Percentiles rank a stretch among this genome's conserved stretches.
Evolutionary conservation across 2,113 vertebrate genomes (phyloP).

Genomic region (Oreocharis arfaki): DNA sequence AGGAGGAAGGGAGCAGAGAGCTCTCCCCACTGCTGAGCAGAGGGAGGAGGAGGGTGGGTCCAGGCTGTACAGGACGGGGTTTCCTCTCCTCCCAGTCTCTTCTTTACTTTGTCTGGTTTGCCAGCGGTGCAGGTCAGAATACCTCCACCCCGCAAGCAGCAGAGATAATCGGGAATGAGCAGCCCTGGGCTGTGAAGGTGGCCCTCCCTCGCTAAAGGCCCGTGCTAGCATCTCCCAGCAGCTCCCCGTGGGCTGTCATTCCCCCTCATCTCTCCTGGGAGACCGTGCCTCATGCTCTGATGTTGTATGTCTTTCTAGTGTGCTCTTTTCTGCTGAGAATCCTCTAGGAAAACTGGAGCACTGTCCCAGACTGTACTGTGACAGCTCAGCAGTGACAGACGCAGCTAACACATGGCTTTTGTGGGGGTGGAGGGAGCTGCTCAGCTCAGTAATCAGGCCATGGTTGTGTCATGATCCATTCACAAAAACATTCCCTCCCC

Average conservation of each 20-base stretch:
- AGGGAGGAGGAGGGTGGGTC: neutral
- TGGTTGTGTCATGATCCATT: neutral
- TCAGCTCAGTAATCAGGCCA: neutral
- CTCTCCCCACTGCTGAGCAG: neutral
- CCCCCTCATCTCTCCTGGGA: neutral
- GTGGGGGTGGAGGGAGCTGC: neutral
- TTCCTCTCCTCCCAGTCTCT: neutral
- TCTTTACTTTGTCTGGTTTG: neutral
- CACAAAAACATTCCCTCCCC: neutral
- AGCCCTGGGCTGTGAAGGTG: neutral
- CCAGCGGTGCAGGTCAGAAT: neutral
- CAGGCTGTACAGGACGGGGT: neutral
- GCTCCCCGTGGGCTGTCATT: neutral
- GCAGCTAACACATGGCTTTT: neutral
- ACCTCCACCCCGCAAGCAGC: neutral
- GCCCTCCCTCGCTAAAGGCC: neutral
- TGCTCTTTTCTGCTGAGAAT: conserved; percentile 1
- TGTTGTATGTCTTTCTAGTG: neutral
- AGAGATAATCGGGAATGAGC: neutral
- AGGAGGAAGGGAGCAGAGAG: neutral
- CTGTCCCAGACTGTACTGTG: conserved; percentile 31
- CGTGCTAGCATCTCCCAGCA: neutral
- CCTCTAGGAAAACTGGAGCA: neutral
- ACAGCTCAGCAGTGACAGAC: conserved; percentile 27
- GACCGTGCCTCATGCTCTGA: neutral